phyloP scores from a whole-genome alignment of 2,797 vertebrate genomes.

The Spinus pinus region DNA sequence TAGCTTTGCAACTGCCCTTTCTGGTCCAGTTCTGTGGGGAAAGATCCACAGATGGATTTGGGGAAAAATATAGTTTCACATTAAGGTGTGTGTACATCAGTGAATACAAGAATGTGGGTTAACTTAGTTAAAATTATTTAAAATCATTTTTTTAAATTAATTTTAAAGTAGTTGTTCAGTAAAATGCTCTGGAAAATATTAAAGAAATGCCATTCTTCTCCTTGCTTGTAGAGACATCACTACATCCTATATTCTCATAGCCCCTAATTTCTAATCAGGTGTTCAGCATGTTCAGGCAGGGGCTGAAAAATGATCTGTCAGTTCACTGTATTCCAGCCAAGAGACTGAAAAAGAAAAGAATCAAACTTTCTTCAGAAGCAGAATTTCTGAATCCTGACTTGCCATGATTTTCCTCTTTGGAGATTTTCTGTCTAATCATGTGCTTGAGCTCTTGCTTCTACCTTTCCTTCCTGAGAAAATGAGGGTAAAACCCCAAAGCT shows the following conservation, averaged over 20 bases:
- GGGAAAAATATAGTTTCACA: not conserved
- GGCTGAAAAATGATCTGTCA: not conserved
- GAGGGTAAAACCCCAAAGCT: not conserved
- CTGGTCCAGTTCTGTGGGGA: not conserved
- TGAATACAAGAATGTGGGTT: not conserved
- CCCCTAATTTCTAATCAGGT: not conserved
- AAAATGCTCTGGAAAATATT: not conserved
- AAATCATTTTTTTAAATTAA: not conserved
- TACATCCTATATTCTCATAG: not conserved
- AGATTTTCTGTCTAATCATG: not conserved
- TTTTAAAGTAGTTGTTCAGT: not conserved
- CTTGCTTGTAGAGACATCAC: not conserved
- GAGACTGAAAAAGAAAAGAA: not conserved
- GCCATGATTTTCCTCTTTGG: not conserved
- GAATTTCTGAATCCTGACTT: not conserved
- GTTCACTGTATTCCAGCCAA: not conserved
- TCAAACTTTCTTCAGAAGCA: not conserved
- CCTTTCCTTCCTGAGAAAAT: not conserved
- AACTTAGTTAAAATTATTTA: not conserved
- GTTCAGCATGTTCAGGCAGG: not conserved
- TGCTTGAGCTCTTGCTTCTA: not conserved
- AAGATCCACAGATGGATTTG: not conserved
- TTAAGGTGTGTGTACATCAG: accelerated
- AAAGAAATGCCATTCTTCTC: not conserved
- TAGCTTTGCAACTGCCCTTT: not conserved